Base-by-base conservation (phyloP, 2,113 vertebrate genomes). In the Sialia sialis region DNA sequence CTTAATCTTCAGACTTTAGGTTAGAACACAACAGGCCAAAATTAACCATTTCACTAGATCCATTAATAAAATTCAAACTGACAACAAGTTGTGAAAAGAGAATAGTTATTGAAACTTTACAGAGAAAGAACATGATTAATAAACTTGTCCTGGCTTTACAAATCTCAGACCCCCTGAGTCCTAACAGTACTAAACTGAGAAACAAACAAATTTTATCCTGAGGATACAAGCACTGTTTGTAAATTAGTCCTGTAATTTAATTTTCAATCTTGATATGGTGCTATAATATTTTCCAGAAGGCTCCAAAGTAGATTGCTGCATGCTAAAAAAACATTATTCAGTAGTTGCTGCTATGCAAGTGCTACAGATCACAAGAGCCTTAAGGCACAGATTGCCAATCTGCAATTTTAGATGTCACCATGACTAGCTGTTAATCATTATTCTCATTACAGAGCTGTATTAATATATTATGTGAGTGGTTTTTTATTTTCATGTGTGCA, bases 91-190 rank as follows among this genome's bases (percentile, higher is more conserved):
- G 77, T 75, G 64, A 75, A 95, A 93, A 95, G 48, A 91, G 81
- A 78, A 43, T 51, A 91, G 72, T 82, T 85, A 79, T 7, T 89
- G 67, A 86, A 91, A 79, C 68, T 81, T 84, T 84, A 94, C 82
- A 90, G 5, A 94, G 79, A 90, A 73, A 89, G 51, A 93, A 89
- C 13, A 62, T 62, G 83, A 93, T 48, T 59, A 82, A 86, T 86
- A 94, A 89, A 94, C 91, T 90, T 90, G 48, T 93, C 90, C 79
- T 91, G 83, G 76, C 92, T 88, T 90, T 92, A 89, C 94, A 96
- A 86, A 86, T 94, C 90, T 89, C 94, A 92, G 76, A 86, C 89
- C 93, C 93, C 94, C 96, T 95, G 92, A 95, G 94, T 93, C 92
- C 86, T 89, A 92, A 88, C 38, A 92, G 59, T 84, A 84, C 66